These are phyloP conservation scores for Chromobotia macracanthus DNA, from an alignment of 2,797 vertebrate genomes.

Conservation along the genomic window DNA sequence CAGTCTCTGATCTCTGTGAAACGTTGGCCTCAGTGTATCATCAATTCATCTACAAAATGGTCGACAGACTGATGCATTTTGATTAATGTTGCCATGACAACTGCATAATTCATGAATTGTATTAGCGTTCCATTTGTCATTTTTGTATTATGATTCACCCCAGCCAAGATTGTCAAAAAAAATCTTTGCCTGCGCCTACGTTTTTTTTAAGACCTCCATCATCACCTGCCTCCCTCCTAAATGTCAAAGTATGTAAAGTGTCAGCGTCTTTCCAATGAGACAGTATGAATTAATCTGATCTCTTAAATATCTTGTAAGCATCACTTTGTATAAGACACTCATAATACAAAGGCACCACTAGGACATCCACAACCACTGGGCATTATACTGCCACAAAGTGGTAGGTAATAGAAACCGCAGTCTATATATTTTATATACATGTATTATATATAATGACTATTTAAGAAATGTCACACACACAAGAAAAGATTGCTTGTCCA, in stretches of 20 bases:
- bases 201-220: constrained; percentile 56
- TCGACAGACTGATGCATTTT: constrained; percentile 71
- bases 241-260: constrained; percentile 55
- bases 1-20: constrained; percentile 52
- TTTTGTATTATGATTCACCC: constrained; percentile 76
- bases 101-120: constrained; percentile 83
- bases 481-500: no score
- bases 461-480: no score
- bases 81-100: constrained; percentile 83
- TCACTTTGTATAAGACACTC: constrained; percentile 55
- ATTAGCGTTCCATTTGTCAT: constrained; percentile 81
- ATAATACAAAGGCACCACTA: constrained; percentile 16
- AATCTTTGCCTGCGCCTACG: constrained; percentile 41
- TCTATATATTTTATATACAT: background rate
- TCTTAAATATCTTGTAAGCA: constrained; percentile 65
- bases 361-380: constrained; percentile 27
- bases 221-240: constrained; percentile 46
- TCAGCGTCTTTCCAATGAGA: constrained; percentile 55
- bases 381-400: constrained; percentile 60
- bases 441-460: background rate
- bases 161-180: constrained; percentile 65
- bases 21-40: constrained; percentile 70
- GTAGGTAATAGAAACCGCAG: constrained; percentile 14
- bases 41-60: constrained; percentile 78
- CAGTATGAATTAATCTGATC: constrained; percentile 59